These are phyloP conservation scores for Biston stratarius DNA, from an alignment of 2,888 invertebrate species.

Conservation along the genomic window DNA sequence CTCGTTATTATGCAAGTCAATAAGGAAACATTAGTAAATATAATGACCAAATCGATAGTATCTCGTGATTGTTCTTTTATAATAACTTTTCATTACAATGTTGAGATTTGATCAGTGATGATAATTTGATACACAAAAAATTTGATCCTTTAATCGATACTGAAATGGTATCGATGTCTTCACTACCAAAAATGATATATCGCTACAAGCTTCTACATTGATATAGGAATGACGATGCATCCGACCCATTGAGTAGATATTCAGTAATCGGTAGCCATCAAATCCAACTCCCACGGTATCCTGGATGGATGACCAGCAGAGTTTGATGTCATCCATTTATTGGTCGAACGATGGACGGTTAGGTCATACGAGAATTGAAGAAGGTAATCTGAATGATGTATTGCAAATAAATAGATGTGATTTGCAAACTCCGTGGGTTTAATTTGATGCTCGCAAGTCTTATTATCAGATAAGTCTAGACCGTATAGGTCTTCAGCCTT, in stretches of 20 bases:
- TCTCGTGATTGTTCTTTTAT: too few relatives aligned
- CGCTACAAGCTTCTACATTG: neutral
- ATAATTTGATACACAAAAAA: too few relatives aligned
- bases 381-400: constrained; percentile 31
- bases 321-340: constrained; percentile 30
- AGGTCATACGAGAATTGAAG: constrained; percentile 12
- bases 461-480: too few relatives aligned
- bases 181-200: neutral
- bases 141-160: too few relatives aligned
- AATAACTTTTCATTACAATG: too few relatives aligned
- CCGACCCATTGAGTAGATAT: constrained; percentile 13
- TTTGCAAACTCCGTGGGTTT: neutral
- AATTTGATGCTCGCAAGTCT: neutral
- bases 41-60: too few relatives aligned
- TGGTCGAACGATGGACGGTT: constrained; percentile 12
- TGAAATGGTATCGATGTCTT: neutral
- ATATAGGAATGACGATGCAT: constrained; percentile 20
- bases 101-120: too few relatives aligned
- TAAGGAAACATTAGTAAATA: too few relatives aligned
- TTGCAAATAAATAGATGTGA: neutral
- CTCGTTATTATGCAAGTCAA: too few relatives aligned
- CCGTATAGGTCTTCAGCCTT: too few relatives aligned
- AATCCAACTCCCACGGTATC: constrained; percentile 24
- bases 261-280: constrained; percentile 17
- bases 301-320: constrained; percentile 19